Evolutionary conservation across 2,797 vertebrate genomes (phyloP).

Genomic region (Schizothorax lantsangensis): DNA sequence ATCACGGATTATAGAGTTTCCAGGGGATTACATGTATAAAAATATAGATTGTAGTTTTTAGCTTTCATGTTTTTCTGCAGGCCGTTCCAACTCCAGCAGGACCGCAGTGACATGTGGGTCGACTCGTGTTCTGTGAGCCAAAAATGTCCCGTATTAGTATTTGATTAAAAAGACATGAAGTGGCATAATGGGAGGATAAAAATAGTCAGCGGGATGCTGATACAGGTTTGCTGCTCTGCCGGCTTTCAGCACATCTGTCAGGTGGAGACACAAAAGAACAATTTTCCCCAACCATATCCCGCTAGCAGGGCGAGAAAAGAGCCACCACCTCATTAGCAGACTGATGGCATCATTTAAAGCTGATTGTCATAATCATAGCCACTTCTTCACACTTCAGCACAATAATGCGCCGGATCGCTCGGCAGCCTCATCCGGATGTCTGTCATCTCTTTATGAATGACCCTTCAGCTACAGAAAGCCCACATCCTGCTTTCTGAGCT

Average conservation of each 20-base stretch:
- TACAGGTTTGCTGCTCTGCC: slow-evolving; percentile 45
- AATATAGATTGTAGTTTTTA: neutral
- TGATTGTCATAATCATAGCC: neutral
- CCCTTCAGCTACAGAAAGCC: neutral
- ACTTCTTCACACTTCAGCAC: neutral
- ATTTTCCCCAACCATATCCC: neutral
- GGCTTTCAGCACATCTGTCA: slow-evolving; percentile 59
- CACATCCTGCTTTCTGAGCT: neutral
- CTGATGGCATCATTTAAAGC: slow-evolving; percentile 26
- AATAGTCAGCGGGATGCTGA: slow-evolving; percentile 65
- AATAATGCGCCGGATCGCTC: neutral
- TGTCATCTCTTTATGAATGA: slow-evolving; percentile 11
- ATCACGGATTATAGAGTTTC: slow-evolving; percentile 19
- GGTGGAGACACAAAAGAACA: slow-evolving; percentile 32
- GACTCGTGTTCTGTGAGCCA: slow-evolving; percentile 22
- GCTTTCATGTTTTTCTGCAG: neutral
- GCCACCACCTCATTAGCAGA: neutral
- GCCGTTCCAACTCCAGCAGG: slow-evolving; percentile 10
- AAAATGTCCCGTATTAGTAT: slow-evolving; percentile 56
- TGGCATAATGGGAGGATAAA: slow-evolving; percentile 71
- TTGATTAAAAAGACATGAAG: slow-evolving; percentile 72
- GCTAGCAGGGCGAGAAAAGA: neutral
- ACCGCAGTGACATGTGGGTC: slow-evolving; percentile 18
- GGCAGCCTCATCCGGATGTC: neutral
- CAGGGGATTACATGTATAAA: slow-evolving; percentile 15